Conservation (phyloP, 2,797 vertebrate species). For the Bradypus variegatus region DNA sequence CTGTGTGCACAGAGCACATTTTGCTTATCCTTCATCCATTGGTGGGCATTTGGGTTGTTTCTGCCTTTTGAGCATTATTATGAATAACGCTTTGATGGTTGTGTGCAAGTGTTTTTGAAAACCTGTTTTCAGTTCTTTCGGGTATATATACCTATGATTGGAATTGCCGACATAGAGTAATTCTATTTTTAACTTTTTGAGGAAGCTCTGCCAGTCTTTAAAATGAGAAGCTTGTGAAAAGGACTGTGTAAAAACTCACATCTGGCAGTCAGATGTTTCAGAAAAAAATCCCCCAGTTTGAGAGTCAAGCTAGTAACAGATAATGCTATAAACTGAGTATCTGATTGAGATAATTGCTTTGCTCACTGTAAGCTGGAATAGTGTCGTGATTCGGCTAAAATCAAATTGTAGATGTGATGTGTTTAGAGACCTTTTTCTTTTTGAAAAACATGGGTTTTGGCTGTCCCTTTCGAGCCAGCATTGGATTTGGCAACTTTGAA, state of each 20-base stretch:
- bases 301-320: not conserved
- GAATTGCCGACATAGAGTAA: not conserved
- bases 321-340: not conserved
- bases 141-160: not conserved
- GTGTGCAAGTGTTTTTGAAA: not conserved
- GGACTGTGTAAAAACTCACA: not conserved
- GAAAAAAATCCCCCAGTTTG: not conserved
- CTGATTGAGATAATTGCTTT: not conserved
- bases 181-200: slow-evolving; percentile 20
- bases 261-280: not conserved
- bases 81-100: not conserved
- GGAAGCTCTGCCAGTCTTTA: slow-evolving; percentile 1
- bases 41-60: not conserved
- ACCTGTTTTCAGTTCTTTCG: not conserved
- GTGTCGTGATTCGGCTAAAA: slow-evolving; percentile 9
- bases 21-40: not conserved
- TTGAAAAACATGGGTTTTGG: not conserved
- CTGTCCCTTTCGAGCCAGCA: slow-evolving; percentile 1
- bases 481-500: slow-evolving; percentile 32
- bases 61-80: not conserved
- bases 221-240: slow-evolving; percentile 23
- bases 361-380: not conserved
- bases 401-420: not conserved
- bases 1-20: not conserved
- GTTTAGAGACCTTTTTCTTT: slow-evolving; percentile 20